Evolutionary conservation across 2,888 invertebrate species (phyloP).

Genomic region (Pegoplata infirma): DNA sequence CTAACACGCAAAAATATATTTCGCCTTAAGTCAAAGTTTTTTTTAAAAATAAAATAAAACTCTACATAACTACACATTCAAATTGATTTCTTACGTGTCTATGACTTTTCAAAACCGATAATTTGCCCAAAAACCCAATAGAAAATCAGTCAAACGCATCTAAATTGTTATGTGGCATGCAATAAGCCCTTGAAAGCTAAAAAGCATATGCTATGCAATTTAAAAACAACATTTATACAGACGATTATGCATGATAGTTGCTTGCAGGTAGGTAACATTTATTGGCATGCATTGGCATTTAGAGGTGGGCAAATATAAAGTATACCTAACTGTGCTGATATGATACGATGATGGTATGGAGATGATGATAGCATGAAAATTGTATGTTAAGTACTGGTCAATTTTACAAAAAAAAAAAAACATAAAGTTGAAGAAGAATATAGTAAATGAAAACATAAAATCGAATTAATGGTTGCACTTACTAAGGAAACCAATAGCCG

Average conservation of each 20-base stretch:
- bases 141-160: conserved; percentile 38
- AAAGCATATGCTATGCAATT: conserved; percentile 24
- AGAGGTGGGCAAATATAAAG: not conserved
- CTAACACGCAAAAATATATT: too few relatives aligned
- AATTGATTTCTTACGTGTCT: conserved; percentile 35
- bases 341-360: not conserved
- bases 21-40: too few relatives aligned
- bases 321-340: not conserved
- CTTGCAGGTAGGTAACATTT: too few relatives aligned
- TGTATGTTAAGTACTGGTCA: too few relatives aligned
- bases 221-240: conserved; percentile 37
- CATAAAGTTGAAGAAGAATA: too few relatives aligned
- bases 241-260: conserved; percentile 21
- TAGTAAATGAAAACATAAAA: too few relatives aligned
- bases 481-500: too few relatives aligned
- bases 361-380: too few relatives aligned
- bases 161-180: conserved; percentile 44
- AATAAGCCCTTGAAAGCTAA: conserved; percentile 12
- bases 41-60: not conserved
- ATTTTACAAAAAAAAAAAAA: too few relatives aligned
- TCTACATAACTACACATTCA: not conserved
- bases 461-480: too few relatives aligned
- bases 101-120: conserved; percentile 20
- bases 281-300: too few relatives aligned
- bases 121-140: conserved; percentile 33